These are phyloP conservation scores for Myotis myotis DNA, from an alignment of 2,797 vertebrate species.

Conservation along the genomic window DNA sequence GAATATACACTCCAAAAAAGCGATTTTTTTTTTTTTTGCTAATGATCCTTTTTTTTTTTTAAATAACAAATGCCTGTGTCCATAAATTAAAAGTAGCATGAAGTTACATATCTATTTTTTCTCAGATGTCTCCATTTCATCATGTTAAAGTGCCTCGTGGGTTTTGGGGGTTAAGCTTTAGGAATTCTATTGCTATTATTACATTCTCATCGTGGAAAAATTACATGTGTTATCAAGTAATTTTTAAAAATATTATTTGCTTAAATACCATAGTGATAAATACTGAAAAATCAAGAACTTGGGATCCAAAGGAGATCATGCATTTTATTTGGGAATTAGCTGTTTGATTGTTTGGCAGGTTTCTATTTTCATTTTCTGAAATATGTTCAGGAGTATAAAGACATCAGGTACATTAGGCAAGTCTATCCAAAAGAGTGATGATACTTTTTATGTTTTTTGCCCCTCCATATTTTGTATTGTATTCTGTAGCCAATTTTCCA, in stretches of 20 bases:
- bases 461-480: neutral
- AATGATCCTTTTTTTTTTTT: neutral
- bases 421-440: neutral
- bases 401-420: neutral
- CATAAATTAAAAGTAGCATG: constrained; percentile 18
- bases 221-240: neutral
- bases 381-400: neutral
- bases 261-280: neutral
- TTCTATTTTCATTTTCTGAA: neutral
- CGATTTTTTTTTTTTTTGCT: constrained; percentile 53
- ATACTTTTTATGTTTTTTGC: neutral
- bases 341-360: neutral
- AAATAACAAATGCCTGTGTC: neutral
- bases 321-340: neutral
- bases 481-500: neutral
- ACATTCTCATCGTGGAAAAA: neutral
- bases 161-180: neutral
- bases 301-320: neutral
- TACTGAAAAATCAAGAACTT: neutral
- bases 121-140: neutral
- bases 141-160: neutral
- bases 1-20: constrained; percentile 62
- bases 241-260: neutral
- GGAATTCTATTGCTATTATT: neutral
- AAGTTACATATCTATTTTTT: constrained; percentile 8